Base-by-base conservation (phyloP, 2,888 invertebrate genomes). In the Galeruca laticollis region DNA sequence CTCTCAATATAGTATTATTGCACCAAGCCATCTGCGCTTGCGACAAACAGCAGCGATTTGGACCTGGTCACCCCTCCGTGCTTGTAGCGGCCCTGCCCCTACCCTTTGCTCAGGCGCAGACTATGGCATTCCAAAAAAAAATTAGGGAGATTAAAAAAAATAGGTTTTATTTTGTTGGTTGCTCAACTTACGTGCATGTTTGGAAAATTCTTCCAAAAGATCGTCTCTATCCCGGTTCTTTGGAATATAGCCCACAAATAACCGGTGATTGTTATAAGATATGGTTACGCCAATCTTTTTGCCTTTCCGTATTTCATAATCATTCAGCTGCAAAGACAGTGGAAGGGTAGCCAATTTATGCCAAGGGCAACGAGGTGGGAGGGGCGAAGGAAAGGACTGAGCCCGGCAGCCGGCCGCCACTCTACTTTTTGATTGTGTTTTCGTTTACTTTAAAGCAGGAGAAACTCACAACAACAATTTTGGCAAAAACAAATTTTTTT, bases 241-340 rank as follows among this genome's bases (percentile, higher is more conserved):
- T 92, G 98, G 97, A 93, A 98, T 97, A 96, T 98, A 98, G 90
- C 97, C 98, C 92, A 98, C 97, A 95, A 97, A 98, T 92, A 98
- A 94, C 91, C 97, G 95, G 91, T 96, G 96, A 94, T 98, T 98
- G 93, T 98, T 97, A 94, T 96, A 96, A 91, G 97, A 98, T 92
- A 97, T 94, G 91, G 97, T 97, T 89, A 97, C 97, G 92, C 97
- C 97, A 93, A 98, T 95, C 93, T 95, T 95, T 94, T 97, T 97
- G 91, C 97, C 97, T 91, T 96, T 96, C 92, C 95, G 94, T 93
- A 98, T 96, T 94, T 97, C 97, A 94, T 94, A 95, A 94, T 97
- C 96, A 94, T 98, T 97, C 92, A 97, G 94, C 97, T 96, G 95
- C 91, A 95, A 95, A 93, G 94, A 94, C 92, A 94, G 91, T 91